These are phyloP conservation scores for Hermetia illucens DNA, from an alignment of 1,140 invertebrate species.

Conservation along the genomic window DNA sequence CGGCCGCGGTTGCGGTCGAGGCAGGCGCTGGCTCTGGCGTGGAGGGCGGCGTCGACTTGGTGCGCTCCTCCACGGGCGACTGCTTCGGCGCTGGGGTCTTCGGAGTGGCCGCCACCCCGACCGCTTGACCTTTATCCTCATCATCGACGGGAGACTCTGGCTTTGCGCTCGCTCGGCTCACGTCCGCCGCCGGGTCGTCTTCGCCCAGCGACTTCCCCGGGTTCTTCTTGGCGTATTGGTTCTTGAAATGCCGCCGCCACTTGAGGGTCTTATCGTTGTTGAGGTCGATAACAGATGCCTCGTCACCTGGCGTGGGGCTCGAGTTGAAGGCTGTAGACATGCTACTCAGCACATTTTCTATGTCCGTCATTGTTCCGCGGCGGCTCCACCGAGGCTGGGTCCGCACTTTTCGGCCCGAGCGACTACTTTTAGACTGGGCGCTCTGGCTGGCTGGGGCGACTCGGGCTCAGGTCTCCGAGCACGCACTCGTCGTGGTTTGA, in stretches of 20 bases:
- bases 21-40: no score
- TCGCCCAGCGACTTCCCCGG: neutral
- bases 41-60: no score
- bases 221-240: neutral
- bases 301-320: neutral
- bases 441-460: no score
- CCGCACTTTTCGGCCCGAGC: neutral
- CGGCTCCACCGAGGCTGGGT: neutral
- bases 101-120: neutral
- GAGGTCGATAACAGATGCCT: conserved; percentile 12
- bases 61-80: no score
- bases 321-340: neutral
- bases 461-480: no score
- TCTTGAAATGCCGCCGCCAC: neutral
- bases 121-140: neutral
- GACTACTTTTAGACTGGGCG: no score
- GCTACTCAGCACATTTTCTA: neutral
- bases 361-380: neutral
- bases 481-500: no score
- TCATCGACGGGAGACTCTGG: neutral
- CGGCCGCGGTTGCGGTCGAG: no score
- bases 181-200: neutral
- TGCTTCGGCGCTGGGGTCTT: neutral
- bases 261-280: conserved; percentile 28
- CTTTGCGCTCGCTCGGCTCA: neutral